Conservation (phyloP, 2,113 vertebrate species). For the Sapayoa aenigma region DNA sequence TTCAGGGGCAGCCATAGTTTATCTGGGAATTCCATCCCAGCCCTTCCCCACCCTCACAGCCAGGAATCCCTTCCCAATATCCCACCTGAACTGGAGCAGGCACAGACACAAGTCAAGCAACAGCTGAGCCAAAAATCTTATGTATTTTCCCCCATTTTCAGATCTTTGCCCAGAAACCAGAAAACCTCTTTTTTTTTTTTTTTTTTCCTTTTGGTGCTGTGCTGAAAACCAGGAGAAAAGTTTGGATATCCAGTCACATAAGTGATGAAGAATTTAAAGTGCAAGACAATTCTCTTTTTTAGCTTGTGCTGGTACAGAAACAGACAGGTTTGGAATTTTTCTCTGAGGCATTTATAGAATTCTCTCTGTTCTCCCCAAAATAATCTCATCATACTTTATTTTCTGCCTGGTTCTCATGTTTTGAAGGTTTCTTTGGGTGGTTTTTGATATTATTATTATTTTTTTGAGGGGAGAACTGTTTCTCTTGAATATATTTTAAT, state of each 20-base stretch:
- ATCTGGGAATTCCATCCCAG: no score
- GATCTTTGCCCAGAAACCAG: not conserved
- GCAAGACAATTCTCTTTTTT: not conserved
- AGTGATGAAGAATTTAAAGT: not conserved
- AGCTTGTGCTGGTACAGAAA: not conserved
- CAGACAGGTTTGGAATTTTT: not conserved
- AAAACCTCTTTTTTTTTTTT: not conserved
- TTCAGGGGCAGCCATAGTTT: no score
- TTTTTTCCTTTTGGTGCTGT: not conserved
- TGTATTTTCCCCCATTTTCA: not conserved
- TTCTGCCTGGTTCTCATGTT: not conserved
- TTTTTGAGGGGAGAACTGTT: not conserved
- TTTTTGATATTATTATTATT: not conserved
- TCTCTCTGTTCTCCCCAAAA: not conserved
- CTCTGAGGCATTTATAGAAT: not conserved
- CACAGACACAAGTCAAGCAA: fast-evolving
- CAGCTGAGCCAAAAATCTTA: not conserved
- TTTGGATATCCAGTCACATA: not conserved
- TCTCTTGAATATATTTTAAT: not conserved
- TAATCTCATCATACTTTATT: not conserved
- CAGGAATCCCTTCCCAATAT: no score
- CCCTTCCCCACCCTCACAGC: no score
- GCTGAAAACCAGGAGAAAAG: not conserved
- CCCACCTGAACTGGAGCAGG: not conserved
- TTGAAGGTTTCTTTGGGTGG: not conserved